These are phyloP conservation scores for Beaufortia kweichowensis DNA, from an alignment of 2,113 vertebrate species.

Conservation along the genomic window DNA sequence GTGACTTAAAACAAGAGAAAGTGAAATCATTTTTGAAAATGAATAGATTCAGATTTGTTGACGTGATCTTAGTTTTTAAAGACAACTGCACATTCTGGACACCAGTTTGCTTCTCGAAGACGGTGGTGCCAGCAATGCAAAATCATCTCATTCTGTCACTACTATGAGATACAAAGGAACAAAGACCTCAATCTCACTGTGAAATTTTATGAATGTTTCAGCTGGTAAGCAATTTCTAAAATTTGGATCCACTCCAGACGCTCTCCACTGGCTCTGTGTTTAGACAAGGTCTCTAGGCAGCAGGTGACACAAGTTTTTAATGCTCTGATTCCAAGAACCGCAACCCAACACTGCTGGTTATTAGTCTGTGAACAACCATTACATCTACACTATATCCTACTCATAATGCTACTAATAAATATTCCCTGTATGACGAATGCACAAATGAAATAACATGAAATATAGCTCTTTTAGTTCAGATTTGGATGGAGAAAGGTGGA, in stretches of 20 bases:
- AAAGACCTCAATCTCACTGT: slow-evolving; percentile 13
- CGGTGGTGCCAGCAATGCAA: neutral
- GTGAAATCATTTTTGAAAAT: too few relatives aligned
- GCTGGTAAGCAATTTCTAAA: slow-evolving; percentile 16
- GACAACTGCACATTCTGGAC: slow-evolving; percentile 53
- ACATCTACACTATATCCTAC: neutral
- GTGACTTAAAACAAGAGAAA: too few relatives aligned
- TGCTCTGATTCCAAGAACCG: slow-evolving; percentile 30
- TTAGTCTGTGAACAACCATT: neutral
- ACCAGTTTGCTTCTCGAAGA: slow-evolving; percentile 9
- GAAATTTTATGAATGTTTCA: slow-evolving; percentile 6
- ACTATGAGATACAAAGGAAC: neutral
- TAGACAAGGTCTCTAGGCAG: slow-evolving; percentile 34
- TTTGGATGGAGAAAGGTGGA: too few relatives aligned
- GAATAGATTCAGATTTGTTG: too few relatives aligned
- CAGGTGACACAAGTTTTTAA: slow-evolving; percentile 35
- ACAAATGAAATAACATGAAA: neutral
- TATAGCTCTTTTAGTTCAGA: too few relatives aligned
- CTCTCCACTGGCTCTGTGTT: neutral
- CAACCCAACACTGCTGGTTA: neutral
- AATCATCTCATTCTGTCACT: neutral
- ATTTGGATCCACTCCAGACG: neutral
- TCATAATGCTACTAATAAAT: neutral
- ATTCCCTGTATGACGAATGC: too few relatives aligned
- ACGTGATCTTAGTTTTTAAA: slow-evolving; percentile 42